Evolutionary conservation across 2,113 vertebrate species (phyloP), one percentile per base, ranked within the genome.

Genomic region (Spermophilus dauricus): DNA sequence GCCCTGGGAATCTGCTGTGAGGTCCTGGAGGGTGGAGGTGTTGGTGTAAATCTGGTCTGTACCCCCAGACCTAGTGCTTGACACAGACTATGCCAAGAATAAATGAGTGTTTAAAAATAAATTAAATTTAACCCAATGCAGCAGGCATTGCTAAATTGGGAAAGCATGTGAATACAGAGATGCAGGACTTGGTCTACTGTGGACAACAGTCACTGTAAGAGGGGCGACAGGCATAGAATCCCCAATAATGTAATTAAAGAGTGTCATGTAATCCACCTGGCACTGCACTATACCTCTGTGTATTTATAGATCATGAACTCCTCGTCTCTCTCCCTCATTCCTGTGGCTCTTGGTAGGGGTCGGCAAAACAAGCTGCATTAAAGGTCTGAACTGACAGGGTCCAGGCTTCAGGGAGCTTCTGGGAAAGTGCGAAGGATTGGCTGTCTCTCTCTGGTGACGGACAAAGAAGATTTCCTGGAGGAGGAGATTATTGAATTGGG

Each of bases 211-310:
- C 8, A 42, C 4, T 7, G 6, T 82, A 8, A 16, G 72, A 16
- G 67, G 9, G 61, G 7, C 14, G 48, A 2, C 17, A 73, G 72
- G 6, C 48, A 20, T 26, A 48, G n/a, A 77, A 67, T 2, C 37
- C 80, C 37, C 37, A n/a, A 22, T 83, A 61, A 70, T 61, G 3
- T n/a, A 22, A 11, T 18, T 67, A 32, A 53, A 32, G 17, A 73
- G 53, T 51, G 28, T 20, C 45, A 26, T 48, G 39, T 20, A 45
- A 37, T 53, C 39, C 53, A 39, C 1, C 37, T 53, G 34, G 26
- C 20, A n/a, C 22, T 32, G 48, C 1, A 53, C 61, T 24, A 0
- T 58, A 4, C 22, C 30, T 30, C n/a, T 32, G 4, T 22, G 1
- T 37, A 5, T 72, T 28, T 32, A 17, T 8, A 18, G 45, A 34